Conservation (phyloP, 2,113 vertebrate genomes). For the Nettapus auritus region DNA sequence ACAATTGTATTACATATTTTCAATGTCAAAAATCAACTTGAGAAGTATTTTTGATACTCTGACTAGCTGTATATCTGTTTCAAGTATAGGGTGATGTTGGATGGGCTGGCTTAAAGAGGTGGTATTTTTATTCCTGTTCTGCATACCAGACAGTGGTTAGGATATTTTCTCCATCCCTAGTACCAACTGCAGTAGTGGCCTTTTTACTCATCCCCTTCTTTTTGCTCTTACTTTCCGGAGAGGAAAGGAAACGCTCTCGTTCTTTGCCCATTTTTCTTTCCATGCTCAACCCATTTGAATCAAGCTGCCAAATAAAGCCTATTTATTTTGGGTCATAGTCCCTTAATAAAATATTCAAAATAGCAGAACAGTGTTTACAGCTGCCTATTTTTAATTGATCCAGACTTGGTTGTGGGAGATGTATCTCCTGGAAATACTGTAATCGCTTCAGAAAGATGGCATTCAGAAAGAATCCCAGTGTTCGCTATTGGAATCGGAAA, state of each 20-base stretch:
- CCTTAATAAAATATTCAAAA: background rate
- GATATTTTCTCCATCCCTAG: background rate
- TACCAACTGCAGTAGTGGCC: background rate
- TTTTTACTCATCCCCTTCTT: slow-evolving; percentile 4
- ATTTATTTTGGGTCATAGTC: background rate
- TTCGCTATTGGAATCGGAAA: background rate
- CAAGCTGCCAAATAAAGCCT: background rate
- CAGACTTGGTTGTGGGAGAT: background rate
- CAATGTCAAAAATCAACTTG: background rate
- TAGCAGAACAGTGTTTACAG: background rate
- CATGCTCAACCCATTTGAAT: background rate
- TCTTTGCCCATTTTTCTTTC: background rate
- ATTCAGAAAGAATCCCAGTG: background rate
- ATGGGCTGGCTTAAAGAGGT: background rate
- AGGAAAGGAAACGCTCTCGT: background rate
- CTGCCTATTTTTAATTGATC: background rate
- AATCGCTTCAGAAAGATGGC: background rate
- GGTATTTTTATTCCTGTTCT: slow-evolving; percentile 6
- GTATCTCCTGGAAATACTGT: background rate
- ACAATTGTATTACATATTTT: background rate
- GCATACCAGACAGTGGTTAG: slow-evolving; percentile 1
- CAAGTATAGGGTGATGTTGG: background rate
- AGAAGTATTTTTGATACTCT: background rate
- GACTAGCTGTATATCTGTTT: background rate
- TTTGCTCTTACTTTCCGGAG: background rate